Evolutionary conservation across 1,140 invertebrate species (phyloP).

Genomic region (Ips nitidus): DNA sequence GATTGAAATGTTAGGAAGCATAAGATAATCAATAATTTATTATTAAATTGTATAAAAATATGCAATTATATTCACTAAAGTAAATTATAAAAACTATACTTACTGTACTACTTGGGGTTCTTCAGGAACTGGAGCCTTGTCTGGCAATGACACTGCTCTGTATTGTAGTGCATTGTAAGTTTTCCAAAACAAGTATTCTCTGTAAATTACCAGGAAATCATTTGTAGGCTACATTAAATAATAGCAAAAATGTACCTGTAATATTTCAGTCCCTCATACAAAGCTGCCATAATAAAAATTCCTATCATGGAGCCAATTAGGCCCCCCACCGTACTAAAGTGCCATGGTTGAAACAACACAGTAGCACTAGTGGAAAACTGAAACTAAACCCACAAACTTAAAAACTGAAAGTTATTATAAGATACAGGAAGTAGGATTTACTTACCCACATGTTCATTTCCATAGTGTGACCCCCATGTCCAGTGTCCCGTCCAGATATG

Average conservation of each 20-base stretch:
- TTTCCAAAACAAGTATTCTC: slow-evolving; percentile 82
- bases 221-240: slow-evolving; percentile 2
- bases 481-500: slow-evolving; percentile 19
- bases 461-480: slow-evolving; percentile 38
- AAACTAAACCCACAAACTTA: slow-evolving; percentile 65
- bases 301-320: slow-evolving; percentile 82
- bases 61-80: background rate
- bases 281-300: slow-evolving; percentile 79
- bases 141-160: slow-evolving; percentile 70
- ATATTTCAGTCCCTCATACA: slow-evolving; percentile 92
- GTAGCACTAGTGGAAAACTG: slow-evolving; percentile 74
- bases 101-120: slow-evolving; percentile 73
- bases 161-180: slow-evolving; percentile 71
- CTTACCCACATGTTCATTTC: slow-evolving; percentile 49
- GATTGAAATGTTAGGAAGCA: slow-evolving; percentile 12
- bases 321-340: slow-evolving; percentile 68
- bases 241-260: slow-evolving; percentile 58
- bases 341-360: slow-evolving; percentile 80
- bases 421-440: background rate
- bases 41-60: background rate
- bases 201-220: slow-evolving; percentile 28
- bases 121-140: slow-evolving; percentile 66
- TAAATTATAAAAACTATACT: slow-evolving; percentile 51
- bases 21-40: no score
- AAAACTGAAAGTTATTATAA: slow-evolving; percentile 5